Base-by-base conservation (phyloP, 2,113 vertebrate genomes). In the Brachypodius melanocephalos region DNA sequence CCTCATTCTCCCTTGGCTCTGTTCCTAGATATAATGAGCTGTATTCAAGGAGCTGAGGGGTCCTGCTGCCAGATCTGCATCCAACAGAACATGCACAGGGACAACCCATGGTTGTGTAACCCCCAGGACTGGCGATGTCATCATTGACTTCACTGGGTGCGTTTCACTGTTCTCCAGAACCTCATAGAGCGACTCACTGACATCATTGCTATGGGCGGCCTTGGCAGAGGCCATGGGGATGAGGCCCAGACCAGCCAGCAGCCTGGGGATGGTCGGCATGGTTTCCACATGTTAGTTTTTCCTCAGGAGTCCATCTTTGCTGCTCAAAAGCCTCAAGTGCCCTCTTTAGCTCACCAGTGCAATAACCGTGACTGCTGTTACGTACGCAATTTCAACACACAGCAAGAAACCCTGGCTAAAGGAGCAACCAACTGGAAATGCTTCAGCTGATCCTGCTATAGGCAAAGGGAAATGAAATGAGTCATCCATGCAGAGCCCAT, bases 101-200 rank as follows among this genome's bases (percentile, higher is more conserved):
- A 54, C 6, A 20, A 90, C 76, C 36, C 65, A 75, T 78, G 82
- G 83, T 62, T 4, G 0, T 65, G 80, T 79, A 93, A 92, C 58
- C 59, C 65, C 43, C 61, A 72, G 87, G 84, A 78, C 65, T 84
- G 48, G 66, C 93, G 94, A 95, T 87, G 58, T 93, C 84, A 69
- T 93, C 49, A 82, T 0, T 89, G 57, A 91, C 86, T 96, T 95
- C 79, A 85, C n/a, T 89, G 79, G 82, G 84, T 74, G 54, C 79
- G 73, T 95, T 93, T 94, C 89, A 84, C 36, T 67, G 81, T 68
- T 93, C 94, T 96, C 90, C 88, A 96, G 90, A 96, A 93, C 74
- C 89, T 89, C 5, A 3, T 13, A 63, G 92, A 96, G 86, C 46
- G 4, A 76, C 38, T 91, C 71, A 46, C 63, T 96, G 93, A 96